Base-by-base conservation (phyloP, 2,797 vertebrate species). In the Semotilus atromaculatus region DNA sequence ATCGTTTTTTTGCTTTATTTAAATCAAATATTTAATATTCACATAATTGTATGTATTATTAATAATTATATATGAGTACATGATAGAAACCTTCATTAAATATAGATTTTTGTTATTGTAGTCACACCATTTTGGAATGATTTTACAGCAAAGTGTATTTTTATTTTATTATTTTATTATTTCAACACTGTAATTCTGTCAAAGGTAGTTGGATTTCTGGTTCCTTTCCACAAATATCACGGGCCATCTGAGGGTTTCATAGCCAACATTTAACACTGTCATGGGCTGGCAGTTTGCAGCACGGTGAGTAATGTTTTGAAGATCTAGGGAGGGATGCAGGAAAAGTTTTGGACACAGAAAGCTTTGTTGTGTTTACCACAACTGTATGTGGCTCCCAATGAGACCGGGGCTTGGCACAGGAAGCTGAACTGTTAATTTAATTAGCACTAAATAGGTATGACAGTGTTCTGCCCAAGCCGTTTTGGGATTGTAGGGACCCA, bases 121-220 rank as follows among this genome's bases (percentile, higher is more conserved):
- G 43, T 72, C 26, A 10, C 8, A 10, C 8, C 70, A 72, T 43
- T 72, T 5, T 18, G 4, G 70, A 31, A 21, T 10, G 1, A 29
- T 45, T 71, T 48, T 29, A 26, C 23, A 14, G 11, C 23, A n/a
- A 43, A 7, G 0, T 36, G 18, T 36, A 1, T 70, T 72, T 29
- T n/a, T n/a, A n/a, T n/a, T n/a, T n/a, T n/a, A n/a, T n/a, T 40
- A 66, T 83, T 83, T 18, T 48, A 14, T 18, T 16, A 2, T 19
- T 53, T 53, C 71, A 36, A 26, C 77, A 79, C 83, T 81, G 55
- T 83, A 85, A 88, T 88, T 80, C 66, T 77, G 82, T 78, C 64
- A 85, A 38, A 7, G 34, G 64, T 74, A 77, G 71, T 78, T 83
- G 66, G 60, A 38, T 68, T 78, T 77, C 67, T 67, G 66, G 26